Evolutionary conservation across 2,888 invertebrate species (phyloP), one percentile per base, ranked within the genome.

Genomic region (Agrochola lota): DNA sequence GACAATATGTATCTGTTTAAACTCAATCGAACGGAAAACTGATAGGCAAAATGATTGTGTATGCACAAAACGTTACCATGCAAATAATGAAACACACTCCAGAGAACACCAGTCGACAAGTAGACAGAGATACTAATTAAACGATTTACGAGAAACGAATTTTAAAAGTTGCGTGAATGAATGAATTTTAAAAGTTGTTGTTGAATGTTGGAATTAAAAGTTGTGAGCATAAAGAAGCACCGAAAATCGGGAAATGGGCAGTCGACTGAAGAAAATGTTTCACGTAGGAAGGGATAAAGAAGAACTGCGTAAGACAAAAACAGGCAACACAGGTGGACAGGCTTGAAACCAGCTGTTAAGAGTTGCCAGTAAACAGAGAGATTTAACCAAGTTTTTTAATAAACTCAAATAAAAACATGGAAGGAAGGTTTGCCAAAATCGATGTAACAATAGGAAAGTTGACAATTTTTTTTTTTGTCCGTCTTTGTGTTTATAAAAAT

Each of bases 21-120:
- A 88, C 78, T 85, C 85, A 89, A 80, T 86, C 88, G 85, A 80
- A 85, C 79, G 88, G 81, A 85, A 86, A 85, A 79, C 83, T 83
- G 91, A 91, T 91, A 90, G 79, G 85, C 52, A 69, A 70, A 80
- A 83, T 85, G 52, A 71, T 68, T 74, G 62, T 30, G 46, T 59
- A 78, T 57, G 55, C 59, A 72, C 68, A 83, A 72, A 78, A 60
- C 63, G 26, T 9, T 76, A 76, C 64, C 60, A 26, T 43, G 23
- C 70, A 75, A 71, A 71, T 75, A 77, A 59, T 63, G 62, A 43
- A 17, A 57, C 17, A 76, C 73, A 74, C 72, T 77, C 57, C 49
- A 80, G 60, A 30, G 67, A 75, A 52, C 63, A 78, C 66, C 46
- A 55, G 35, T 67, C n/a, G 30, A 46, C n/a, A 63, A 68, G 15